phyloP scores from a whole-genome alignment of 2,113 vertebrate species.

The Pycnonotus jocosus region DNA sequence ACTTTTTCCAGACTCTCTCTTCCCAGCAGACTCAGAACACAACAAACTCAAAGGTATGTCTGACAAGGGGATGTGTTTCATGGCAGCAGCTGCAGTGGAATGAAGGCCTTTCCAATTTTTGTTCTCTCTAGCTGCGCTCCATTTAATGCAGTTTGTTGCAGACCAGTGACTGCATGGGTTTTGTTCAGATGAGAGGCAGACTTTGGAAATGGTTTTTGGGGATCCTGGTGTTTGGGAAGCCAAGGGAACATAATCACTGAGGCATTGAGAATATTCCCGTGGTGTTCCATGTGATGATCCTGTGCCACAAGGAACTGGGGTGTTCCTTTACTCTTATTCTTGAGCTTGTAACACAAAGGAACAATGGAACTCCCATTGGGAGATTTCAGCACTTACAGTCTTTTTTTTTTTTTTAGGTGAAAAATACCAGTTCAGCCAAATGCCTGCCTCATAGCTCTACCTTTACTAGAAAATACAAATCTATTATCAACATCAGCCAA shows the following conservation, averaged over 20 bases:
- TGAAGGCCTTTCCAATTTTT: neutral
- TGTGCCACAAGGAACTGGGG: neutral
- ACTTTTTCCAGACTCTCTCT: constrained; percentile 97
- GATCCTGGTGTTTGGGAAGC: neutral
- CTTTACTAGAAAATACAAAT: neutral
- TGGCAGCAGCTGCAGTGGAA: rapidly evolving
- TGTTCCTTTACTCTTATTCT: neutral
- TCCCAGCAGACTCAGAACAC: constrained; percentile 98
- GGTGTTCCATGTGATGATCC: neutral
- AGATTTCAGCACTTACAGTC: neutral
- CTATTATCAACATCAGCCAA: neutral
- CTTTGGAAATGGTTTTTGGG: neutral
- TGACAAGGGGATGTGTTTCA: rapidly evolving
- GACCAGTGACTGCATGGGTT: neutral
- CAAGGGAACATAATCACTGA: neutral
- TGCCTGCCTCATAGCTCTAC: neutral
- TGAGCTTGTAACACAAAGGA: neutral
- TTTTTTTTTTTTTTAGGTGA: neutral
- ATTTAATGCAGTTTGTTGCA: neutral
- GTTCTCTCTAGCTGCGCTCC: neutral
- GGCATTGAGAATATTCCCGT: rapidly evolving
- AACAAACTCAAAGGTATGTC: constrained; percentile 98
- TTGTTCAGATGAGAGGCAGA: neutral
- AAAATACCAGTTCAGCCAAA: neutral
- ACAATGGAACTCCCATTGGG: rapidly evolving